Evolutionary conservation across 2,113 vertebrate genomes (phyloP).

Genomic region (Calonectris borealis): DNA sequence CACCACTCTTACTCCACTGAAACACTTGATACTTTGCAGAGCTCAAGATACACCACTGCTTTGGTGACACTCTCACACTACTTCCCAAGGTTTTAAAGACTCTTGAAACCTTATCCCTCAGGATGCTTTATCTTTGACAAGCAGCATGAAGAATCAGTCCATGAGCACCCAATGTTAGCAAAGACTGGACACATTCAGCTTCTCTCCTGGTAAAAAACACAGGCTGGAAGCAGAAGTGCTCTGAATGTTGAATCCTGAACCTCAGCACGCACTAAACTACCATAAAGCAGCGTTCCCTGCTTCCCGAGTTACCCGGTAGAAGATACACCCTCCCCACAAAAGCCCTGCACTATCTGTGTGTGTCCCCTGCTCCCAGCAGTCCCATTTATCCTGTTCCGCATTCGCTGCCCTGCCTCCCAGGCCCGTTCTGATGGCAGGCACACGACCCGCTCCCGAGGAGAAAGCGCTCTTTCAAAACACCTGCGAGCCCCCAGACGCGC

Average conservation of each 20-base stretch:
- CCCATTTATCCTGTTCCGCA: neutral
- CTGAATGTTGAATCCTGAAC: neutral
- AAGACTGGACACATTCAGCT: neutral
- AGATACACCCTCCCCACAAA: neutral
- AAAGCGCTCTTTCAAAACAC: neutral
- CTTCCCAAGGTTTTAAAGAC: neutral
- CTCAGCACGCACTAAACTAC: accelerated
- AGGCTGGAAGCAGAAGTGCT: neutral
- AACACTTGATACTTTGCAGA: neutral
- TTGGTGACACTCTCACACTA: accelerated
- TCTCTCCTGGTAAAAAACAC: neutral
- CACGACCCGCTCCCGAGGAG: accelerated
- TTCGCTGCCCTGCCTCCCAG: accelerated
- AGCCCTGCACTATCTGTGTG: accelerated
- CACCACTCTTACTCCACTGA: neutral
- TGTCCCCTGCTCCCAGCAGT: no score
- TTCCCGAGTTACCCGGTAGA: neutral
- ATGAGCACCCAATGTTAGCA: neutral
- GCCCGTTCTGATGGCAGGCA: accelerated
- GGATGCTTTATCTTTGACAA: neutral
- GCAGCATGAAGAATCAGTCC: neutral
- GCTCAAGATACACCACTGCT: neutral
- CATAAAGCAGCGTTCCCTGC: neutral
- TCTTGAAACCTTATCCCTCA: neutral
- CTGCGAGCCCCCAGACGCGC: accelerated